phyloP scores from a whole-genome alignment of 2,888 invertebrate species.

The Coelopa pilipes region DNA sequence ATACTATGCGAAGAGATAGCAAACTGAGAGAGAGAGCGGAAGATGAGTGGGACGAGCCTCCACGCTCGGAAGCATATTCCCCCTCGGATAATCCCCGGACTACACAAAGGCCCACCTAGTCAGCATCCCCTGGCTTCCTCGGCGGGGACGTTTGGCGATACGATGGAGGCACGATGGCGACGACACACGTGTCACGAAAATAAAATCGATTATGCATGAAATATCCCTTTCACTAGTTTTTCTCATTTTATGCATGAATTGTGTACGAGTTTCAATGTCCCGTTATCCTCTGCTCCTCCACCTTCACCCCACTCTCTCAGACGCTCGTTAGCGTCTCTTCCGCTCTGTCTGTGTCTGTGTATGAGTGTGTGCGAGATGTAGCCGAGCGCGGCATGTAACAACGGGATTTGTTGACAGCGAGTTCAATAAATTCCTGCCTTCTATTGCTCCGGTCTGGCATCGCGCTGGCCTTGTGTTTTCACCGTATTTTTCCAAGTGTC shows the following conservation, averaged over 20 bases:
- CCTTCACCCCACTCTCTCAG: neutral
- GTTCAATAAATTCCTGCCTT: constrained; percentile 24
- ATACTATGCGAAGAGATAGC: no score
- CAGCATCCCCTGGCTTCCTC: neutral
- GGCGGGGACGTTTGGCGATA: neutral
- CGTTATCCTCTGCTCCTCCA: neutral
- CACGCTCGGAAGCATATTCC: no score
- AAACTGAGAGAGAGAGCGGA: no score
- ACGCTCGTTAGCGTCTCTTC: neutral
- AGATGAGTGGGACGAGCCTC: no score
- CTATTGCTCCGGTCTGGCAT: neutral
- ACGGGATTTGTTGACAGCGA: constrained; percentile 17
- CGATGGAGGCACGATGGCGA: neutral
- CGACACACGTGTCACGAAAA: constrained; percentile 29
- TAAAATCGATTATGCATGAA: constrained; percentile 43
- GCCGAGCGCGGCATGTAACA: neutral
- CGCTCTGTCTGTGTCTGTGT: neutral
- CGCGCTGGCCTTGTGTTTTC: neutral
- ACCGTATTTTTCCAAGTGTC: neutral
- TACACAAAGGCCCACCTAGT: constrained; percentile 7
- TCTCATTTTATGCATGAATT: constrained; percentile 24
- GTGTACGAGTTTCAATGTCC: neutral
- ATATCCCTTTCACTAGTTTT: constrained; percentile 38
- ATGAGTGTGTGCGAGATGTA: neutral
- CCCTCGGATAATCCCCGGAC: no score